Evolutionary conservation across 2,113 vertebrate genomes (phyloP).

Genomic region (Motacilla tschutschensis): DNA sequence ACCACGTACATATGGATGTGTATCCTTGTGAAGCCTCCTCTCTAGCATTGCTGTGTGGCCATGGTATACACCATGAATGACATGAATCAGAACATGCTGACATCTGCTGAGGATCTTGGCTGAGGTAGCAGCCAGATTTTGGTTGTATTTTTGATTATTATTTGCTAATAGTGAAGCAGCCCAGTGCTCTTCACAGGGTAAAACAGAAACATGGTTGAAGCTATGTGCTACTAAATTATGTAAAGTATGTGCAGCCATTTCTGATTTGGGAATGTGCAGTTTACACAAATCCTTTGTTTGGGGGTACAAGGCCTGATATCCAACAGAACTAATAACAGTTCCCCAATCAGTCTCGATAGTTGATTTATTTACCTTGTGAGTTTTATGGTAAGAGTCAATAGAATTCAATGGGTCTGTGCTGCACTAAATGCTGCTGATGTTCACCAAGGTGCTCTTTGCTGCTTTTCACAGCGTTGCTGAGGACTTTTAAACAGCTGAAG

Average conservation of each 20-base stretch:
- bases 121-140: not conserved
- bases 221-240: not conserved
- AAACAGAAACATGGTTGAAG: not conserved
- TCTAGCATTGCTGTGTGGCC: not conserved
- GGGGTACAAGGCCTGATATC: not conserved
- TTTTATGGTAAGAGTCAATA: not conserved
- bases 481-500: not conserved
- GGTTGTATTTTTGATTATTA: not conserved
- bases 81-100: not conserved
- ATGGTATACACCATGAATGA: not conserved
- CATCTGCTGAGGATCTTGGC: not conserved
- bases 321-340: not conserved
- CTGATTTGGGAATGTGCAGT: not conserved
- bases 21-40: not conserved
- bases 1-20: not conserved
- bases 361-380: not conserved
- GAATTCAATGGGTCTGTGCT: not conserved
- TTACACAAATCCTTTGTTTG: not conserved
- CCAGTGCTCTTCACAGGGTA: not conserved
- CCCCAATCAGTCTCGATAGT: not conserved
- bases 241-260: not conserved
- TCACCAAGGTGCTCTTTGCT: not conserved
- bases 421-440: not conserved
- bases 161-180: not conserved
- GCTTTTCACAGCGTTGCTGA: not conserved